phyloP scores from a whole-genome alignment of 2,888 invertebrate species.

The Nephrotoma guestfalica region DNA sequence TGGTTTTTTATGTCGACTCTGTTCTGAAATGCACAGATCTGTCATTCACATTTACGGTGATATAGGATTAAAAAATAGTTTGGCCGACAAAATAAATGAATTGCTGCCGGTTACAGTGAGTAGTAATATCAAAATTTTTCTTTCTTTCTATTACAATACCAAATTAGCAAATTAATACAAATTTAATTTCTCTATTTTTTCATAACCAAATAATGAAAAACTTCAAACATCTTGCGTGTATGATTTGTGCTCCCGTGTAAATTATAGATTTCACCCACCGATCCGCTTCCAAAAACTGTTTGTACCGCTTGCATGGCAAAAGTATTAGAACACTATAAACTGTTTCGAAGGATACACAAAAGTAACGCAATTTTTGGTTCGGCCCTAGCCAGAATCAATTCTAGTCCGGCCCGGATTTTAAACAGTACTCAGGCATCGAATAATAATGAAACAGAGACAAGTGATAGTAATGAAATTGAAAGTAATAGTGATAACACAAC shows the following conservation, averaged over 20 bases:
- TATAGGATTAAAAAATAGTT: constrained; percentile 56
- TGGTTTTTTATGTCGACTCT: constrained; percentile 72
- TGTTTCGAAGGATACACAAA: constrained; percentile 1
- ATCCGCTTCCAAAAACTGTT: constrained; percentile 56
- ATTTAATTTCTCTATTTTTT: constrained; percentile 2
- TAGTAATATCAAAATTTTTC: not conserved
- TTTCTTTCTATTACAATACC: not conserved
- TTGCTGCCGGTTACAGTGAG: constrained; percentile 68
- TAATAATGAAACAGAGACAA: not conserved
- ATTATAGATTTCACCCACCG: constrained; percentile 43
- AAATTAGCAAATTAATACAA: not conserved
- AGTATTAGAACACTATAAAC: constrained; percentile 2
- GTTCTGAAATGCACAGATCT: constrained; percentile 71
- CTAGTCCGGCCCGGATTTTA: not conserved
- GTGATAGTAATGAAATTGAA: not conserved
- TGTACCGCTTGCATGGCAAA: constrained; percentile 37
- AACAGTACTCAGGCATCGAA: not conserved
- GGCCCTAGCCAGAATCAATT: not conserved
- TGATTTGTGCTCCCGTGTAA: not conserved
- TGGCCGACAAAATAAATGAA: constrained; percentile 66
- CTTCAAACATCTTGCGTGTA: not conserved
- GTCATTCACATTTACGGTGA: constrained; percentile 74
- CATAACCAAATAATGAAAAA: not conserved
- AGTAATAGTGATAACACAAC: not conserved
- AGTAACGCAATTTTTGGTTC: not conserved